Percentiles rank a stretch among this genome's conserved stretches.
Conservation (phyloP, 2,113 vertebrate species). For the Bubo bubo region DNA sequence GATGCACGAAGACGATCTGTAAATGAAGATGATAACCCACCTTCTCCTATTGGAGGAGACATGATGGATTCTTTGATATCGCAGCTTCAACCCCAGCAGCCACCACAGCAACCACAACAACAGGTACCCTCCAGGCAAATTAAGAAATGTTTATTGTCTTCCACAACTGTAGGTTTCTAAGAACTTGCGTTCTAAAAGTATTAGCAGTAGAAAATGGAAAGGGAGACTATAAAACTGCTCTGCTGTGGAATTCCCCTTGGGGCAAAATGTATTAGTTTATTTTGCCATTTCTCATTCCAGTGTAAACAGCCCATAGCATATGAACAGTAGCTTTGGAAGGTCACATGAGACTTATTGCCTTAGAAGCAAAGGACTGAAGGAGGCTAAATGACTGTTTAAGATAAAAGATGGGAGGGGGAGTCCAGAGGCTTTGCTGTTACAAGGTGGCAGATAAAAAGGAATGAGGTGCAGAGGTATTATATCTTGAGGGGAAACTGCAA, state of each 20-base stretch:
- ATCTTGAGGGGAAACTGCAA: not conserved
- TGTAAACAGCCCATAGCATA: not conserved
- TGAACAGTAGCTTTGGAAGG: slow-evolving; percentile 1
- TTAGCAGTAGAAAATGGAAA: not conserved
- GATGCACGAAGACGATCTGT: slow-evolving; percentile 94
- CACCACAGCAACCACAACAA: slow-evolving; percentile 74
- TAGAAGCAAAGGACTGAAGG: not conserved
- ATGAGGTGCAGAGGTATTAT: not conserved
- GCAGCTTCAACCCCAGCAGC: slow-evolving; percentile 85
- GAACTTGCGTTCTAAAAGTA: not conserved
- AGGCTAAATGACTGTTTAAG: not conserved
- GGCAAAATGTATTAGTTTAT: not conserved
- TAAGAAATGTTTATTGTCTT: not conserved
- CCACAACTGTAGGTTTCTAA: not conserved
- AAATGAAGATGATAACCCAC: slow-evolving; percentile 97
- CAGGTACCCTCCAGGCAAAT: slow-evolving; percentile 74
- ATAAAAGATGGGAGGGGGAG: not conserved
- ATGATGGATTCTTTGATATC: slow-evolving; percentile 92
- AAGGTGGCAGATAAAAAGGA: not conserved
- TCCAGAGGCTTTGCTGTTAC: not conserved
- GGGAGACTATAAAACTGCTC: not conserved
- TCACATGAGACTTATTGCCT: not conserved
- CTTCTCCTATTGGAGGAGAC: slow-evolving; percentile 94
- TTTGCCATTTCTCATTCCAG: slow-evolving; percentile 12
- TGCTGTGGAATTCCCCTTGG: not conserved